Evolutionary conservation across 2,888 invertebrate genomes (phyloP).

Genomic region (Perdita meconis): DNA sequence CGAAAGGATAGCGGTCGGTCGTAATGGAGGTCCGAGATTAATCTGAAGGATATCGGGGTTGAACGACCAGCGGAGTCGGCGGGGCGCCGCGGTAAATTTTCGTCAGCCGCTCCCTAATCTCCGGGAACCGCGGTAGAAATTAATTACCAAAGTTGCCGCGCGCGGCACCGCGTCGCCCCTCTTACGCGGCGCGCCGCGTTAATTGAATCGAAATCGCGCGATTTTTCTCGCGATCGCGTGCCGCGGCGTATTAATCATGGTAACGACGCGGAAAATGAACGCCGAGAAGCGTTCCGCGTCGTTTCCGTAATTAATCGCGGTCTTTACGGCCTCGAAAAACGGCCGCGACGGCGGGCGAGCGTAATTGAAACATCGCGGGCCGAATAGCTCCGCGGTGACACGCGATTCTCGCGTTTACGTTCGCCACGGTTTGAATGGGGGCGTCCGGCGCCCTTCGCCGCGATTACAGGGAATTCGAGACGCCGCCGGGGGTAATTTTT

Average conservation of each 20-base stretch:
- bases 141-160: constrained; percentile 58
- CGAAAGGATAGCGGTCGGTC: constrained; percentile 28
- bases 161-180: background rate
- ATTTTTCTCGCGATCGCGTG: constrained; percentile 17
- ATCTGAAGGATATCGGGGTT: constrained; percentile 62
- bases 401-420: constrained; percentile 67
- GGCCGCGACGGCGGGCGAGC: background rate
- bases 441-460: background rate
- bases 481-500: constrained; percentile 5
- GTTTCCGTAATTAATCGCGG: constrained; percentile 52
- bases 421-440: constrained; percentile 14
- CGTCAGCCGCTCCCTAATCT: constrained; percentile 50
- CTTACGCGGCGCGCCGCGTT: constrained; percentile 20
- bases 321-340: background rate
- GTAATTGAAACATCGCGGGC: constrained; percentile 56
- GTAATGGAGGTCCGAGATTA: constrained; percentile 53
- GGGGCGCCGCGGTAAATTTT: constrained; percentile 54
- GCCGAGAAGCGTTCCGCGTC: constrained; percentile 5
- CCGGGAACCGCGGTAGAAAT: constrained; percentile 46
- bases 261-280: background rate
- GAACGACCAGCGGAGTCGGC: constrained; percentile 29
- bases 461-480: constrained; percentile 14
- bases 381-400: constrained; percentile 48
- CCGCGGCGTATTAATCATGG: constrained; percentile 20
- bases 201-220: constrained; percentile 41